Base-by-base conservation (phyloP, 1,140 invertebrate genomes). In the Pentalonia nigronervosa region DNA sequence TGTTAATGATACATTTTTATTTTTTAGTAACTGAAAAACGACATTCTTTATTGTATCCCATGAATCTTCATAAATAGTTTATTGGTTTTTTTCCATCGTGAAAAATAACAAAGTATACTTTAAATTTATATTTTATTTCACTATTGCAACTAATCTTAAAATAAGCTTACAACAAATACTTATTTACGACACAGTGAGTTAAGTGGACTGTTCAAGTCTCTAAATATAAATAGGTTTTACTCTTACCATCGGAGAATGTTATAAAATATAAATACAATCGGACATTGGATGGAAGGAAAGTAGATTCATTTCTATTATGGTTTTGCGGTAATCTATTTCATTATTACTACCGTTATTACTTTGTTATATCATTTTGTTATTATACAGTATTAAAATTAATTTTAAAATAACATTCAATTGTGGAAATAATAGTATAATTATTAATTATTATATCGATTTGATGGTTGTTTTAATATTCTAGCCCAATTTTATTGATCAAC, bases 211-310 rank as follows among this genome's bases (percentile, higher is more conserved):
- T 84, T 84, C 83, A 41, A 41, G 83, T 84, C 83, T 36, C 41
- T 41, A 84, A 84, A 84, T 45, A 41, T 84, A 84, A 41, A 41
- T 84, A 84, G 83, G 41, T 25, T 84, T 84, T 84, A 41, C 41
- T 45, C n/a, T 14, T n/a, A n/a, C 14, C n/a, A 76, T 76, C 14
- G 30, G 14, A n/a, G n/a, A 14, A 76, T 76, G 60, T 34, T n/a
- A 76, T 76, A 30, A 76, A 76, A 76, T 76, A 76, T 76, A 76
- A 76, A 76, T 76, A 76, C 60, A 30, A 76, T 76, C n/a, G n/a
- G 60, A 67, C 14, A 17, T 76, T 14, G 4, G 30, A 53, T 34
- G 14, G 14, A 1, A n/a, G 30, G n/a, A 76, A 76, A 76, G 14
- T 4, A 76, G 30, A 76, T 76, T n/a, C 14, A 34, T 76, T 76